These are phyloP conservation scores for Anabas testudineus DNA, from an alignment of 2,797 vertebrate genomes.

Conservation along the genomic window DNA sequence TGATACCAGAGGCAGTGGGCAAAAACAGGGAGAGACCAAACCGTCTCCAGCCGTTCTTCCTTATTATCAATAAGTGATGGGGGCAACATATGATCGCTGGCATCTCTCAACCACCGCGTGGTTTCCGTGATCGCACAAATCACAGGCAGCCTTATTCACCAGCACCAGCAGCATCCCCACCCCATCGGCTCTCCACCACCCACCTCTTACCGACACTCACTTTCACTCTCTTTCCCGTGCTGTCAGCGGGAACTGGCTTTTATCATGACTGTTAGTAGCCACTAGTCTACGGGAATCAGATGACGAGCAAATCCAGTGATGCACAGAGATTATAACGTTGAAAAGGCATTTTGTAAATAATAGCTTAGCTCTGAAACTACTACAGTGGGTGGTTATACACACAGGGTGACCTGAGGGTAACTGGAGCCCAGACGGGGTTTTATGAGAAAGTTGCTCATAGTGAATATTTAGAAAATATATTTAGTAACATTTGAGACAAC, in stretches of 20 bases:
- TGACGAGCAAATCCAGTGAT: slow-evolving; percentile 36
- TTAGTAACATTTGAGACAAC: neutral
- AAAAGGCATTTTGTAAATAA: slow-evolving; percentile 20
- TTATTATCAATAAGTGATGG: slow-evolving; percentile 39
- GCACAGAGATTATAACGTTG: slow-evolving; percentile 31
- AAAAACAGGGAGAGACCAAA: neutral
- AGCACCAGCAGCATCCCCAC: slow-evolving; percentile 4
- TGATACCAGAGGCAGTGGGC: neutral
- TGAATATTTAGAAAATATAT: neutral
- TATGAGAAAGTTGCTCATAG: neutral
- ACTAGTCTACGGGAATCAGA: slow-evolving; percentile 57
- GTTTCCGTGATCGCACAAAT: slow-evolving; percentile 49
- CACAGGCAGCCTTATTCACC: slow-evolving; percentile 47
- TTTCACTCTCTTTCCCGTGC: slow-evolving; percentile 46
- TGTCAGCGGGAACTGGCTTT: slow-evolving; percentile 64
- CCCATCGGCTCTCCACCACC: slow-evolving; percentile 30
- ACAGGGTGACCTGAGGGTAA: slow-evolving; percentile 22
- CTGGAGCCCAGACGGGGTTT: slow-evolving; percentile 1
- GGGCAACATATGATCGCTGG: slow-evolving; percentile 32
- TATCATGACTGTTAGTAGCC: slow-evolving; percentile 54
- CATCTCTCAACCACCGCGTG: slow-evolving; percentile 17
- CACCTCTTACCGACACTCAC: slow-evolving; percentile 59
- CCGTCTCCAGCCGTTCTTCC: slow-evolving; percentile 18
- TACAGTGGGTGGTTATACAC: neutral
- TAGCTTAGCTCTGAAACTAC: slow-evolving; percentile 1